These are phyloP conservation scores for Ictalurus punctatus DNA, from an alignment of 2,113 vertebrate species.

Conservation along the genomic window DNA sequence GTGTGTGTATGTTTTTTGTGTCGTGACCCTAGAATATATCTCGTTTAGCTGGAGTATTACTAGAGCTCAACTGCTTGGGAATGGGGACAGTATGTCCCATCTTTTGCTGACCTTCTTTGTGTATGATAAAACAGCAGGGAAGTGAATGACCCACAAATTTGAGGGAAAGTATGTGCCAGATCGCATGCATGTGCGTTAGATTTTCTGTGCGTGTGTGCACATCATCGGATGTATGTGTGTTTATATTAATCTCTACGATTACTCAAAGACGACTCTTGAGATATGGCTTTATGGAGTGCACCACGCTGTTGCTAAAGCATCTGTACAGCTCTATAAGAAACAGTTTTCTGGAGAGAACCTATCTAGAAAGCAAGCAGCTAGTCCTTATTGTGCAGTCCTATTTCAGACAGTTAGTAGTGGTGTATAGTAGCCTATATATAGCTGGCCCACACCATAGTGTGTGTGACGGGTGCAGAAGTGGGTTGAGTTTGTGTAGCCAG, in stretches of 20 bases:
- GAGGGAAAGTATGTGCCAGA: neutral
- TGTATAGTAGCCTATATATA: neutral
- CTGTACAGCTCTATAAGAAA: neutral
- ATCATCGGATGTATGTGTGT: neutral
- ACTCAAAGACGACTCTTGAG: slow-evolving; percentile 65
- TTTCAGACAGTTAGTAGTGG: neutral
- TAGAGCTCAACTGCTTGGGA: neutral
- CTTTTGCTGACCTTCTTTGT: neutral
- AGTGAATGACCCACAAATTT: slow-evolving; percentile 19
- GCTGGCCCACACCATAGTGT: neutral
- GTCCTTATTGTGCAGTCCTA: neutral
- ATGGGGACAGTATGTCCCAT: neutral
- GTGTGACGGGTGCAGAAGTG: neutral
- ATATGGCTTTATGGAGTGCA: slow-evolving; percentile 53
- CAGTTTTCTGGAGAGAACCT: neutral
- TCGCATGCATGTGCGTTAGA: slow-evolving; percentile 3
- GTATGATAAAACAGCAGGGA: neutral
- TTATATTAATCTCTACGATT: slow-evolving; percentile 71
- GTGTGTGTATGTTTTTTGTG: neutral
- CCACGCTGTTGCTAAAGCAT: neutral
- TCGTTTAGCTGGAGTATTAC: slow-evolving; percentile 11
- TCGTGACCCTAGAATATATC: neutral
- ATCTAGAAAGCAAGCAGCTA: neutral
- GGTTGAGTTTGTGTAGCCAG: neutral
- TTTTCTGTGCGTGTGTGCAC: neutral